These are phyloP conservation scores for Epinephelus lanceolatus DNA, from an alignment of 2,113 vertebrate species.

Conservation along the genomic window DNA sequence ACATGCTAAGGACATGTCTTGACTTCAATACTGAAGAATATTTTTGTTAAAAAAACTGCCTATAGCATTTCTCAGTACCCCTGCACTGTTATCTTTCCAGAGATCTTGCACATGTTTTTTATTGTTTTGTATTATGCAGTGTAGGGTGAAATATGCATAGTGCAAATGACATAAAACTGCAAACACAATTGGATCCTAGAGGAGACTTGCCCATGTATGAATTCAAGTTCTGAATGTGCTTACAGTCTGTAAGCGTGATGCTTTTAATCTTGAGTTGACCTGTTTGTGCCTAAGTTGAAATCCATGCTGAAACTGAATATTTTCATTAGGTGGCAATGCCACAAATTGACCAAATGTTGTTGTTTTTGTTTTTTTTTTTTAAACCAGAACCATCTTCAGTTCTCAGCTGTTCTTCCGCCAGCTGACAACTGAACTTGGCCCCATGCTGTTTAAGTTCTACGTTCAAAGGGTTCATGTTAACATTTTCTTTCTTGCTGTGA, in stretches of 20 bases:
- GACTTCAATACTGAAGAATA: conserved; percentile 87
- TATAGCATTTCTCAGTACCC: conserved; percentile 79
- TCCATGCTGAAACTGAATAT: conserved; percentile 40
- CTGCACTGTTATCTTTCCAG: conserved; percentile 86
- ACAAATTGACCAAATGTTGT: conserved; percentile 40
- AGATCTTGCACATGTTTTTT: conserved; percentile 86
- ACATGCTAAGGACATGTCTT: conserved; percentile 86
- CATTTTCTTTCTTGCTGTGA: conserved; percentile 36
- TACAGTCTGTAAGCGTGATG: conserved; percentile 34
- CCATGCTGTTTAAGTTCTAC: conserved; percentile 22
- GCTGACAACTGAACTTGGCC: conserved; percentile 53
- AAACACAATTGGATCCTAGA: conserved; percentile 55
- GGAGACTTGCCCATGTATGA: conserved; percentile 76
- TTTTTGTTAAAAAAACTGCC: conserved; percentile 86
- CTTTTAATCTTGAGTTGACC: conserved; percentile 57
- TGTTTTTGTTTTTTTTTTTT: too few relatives aligned
- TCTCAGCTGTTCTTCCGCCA: conserved; percentile 81
- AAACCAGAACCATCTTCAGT: conserved; percentile 28
- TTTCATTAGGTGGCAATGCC: conserved; percentile 29
- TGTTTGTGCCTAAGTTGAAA: conserved; percentile 71
- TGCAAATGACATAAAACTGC: conserved; percentile 62
- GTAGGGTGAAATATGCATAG: conserved; percentile 83
- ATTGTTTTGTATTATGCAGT: conserved; percentile 83
- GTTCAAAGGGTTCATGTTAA: conserved; percentile 28
- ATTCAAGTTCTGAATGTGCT: conserved; percentile 54